Base-by-base conservation (phyloP, 1,140 invertebrate species). In the Oedothorax gibbosus region DNA sequence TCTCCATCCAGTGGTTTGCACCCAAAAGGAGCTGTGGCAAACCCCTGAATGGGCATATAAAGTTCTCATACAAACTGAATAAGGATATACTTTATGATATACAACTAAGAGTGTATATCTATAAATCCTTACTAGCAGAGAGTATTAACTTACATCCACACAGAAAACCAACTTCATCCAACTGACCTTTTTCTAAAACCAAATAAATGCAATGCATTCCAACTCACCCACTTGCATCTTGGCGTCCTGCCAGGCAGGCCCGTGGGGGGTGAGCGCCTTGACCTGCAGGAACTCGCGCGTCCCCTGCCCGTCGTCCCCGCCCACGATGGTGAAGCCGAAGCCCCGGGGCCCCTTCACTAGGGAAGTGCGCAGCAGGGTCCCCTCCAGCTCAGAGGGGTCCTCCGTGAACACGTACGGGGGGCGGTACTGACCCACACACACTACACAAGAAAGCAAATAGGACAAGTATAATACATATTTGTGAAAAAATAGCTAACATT, bases 311-410 rank as follows among this genome's bases (percentile, higher is more conserved):
- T 93, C 91, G 88, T 96, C 95, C 35, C 96, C 96, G 9, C 99
- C 98, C 62, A 98, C 94, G 83, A 99, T 95, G 2, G 98, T 99
- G 90, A 99, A 99, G 7, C 98, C 98, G 64, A 99, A 92, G 11
- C 98, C 98, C 88, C 97, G 91, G 0, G 94, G 93, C 81, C 96
- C 96, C 91, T 99, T 99, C 0, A 96, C 91, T 76, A 99, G 90
- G 68, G 71, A 83, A 18, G 85, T 96, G 76, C 86, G 87, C 71
- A 90, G 88, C 87, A 97, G 93, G 88, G 97, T 94, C 0, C 97
- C 97, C 82, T 88, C 85, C n/a, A 87, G 71, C 60, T 88, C 87
- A 53, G 86, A 86, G 18, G 98, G 98, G 87, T 97, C 95, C 87
- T 94, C 92, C 0, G 96, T 97, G 88, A 98, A 98, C 85, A 93